Base-by-base conservation (phyloP, 2,113 vertebrate species). In the Rhinopomastus cyanomelas region DNA sequence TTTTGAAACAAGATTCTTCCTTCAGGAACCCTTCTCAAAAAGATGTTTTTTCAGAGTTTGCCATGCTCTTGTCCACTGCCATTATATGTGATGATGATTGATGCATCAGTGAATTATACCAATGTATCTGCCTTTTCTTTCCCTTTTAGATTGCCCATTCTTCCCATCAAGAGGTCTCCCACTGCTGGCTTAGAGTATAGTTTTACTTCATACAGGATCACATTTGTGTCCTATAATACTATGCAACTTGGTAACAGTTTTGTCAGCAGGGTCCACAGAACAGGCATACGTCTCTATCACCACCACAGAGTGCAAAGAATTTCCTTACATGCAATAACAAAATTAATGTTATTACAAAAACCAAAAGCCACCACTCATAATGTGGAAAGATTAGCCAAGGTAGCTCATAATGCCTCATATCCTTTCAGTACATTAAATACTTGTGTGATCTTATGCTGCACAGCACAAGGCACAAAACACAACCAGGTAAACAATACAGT, bases 211-310 rank as follows among this genome's bases (percentile, higher is more conserved):
- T 11, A 48, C 2, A 60, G 9, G 20, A 81, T 32, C 9, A 49
- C 5, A 51, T 30, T 3, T 3, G 22, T 1, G 6, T 23, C 14
- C 11, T 39, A 5, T 14, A 59, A n/a, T 3, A 20, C 1, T 18
- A 9, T 16, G 16, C 5, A 71, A 32, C 7, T 46, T 56, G 10
- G 3, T 30, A 57, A 34, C 13, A 11, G 21, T 14, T 84, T 66
- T 39, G 14, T 67, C 23, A 32, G 12, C 11, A n/a, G 7, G 48
- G 29, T 57, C 26, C 29, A 22, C 21, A 49, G 42, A 86, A 44
- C 1, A 61, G 25, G 21, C 5, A 52, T 37, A 9, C 29, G 6
- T 59, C 14, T 60, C 29, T 32, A 51, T 14, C 3, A 76, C 7
- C 7, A 56, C 11, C 8, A 29, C 5, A 12, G 16, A 5, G 16